phyloP scores from a whole-genome alignment of 92 coral and sea anemone genomes.

The Porites divaricata region DNA sequence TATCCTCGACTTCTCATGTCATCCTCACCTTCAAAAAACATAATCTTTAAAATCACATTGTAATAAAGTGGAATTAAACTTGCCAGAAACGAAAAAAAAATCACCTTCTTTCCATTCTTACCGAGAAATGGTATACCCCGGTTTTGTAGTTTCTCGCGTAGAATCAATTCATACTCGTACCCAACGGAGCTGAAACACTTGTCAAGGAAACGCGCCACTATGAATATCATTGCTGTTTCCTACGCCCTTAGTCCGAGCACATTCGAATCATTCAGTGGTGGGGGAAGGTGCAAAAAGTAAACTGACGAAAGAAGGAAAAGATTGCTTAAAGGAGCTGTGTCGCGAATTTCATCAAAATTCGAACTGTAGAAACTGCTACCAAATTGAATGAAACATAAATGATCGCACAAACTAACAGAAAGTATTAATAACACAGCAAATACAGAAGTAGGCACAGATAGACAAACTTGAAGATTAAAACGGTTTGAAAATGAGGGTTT shows the following conservation, averaged over 20 bases:
- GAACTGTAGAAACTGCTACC: too few species aligned
- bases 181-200: slow-evolving; percentile 79
- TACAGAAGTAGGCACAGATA: too few species aligned
- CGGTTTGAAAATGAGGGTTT: too few species aligned
- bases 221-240: background rate
- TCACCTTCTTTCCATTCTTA: slow-evolving; percentile 11
- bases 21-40: slow-evolving; percentile 62
- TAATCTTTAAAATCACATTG: background rate
- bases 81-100: slow-evolving; percentile 2
- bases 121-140: slow-evolving; percentile 91
- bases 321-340: too few species aligned
- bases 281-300: too few species aligned
- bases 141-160: slow-evolving; percentile 87
- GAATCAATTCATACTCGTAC: slow-evolving; percentile 85
- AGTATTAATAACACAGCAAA: too few species aligned
- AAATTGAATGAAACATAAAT: too few species aligned
- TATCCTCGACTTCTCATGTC: slow-evolving; percentile 97
- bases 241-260: background rate
- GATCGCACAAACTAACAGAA: too few species aligned
- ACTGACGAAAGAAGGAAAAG: too few species aligned
- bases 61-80: background rate
- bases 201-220: background rate
- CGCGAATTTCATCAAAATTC: too few species aligned
- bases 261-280: too few species aligned
- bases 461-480: too few species aligned